These are phyloP conservation scores for Hiodon alosoides DNA, from an alignment of 2,113 vertebrate genomes.

Conservation along the genomic window DNA sequence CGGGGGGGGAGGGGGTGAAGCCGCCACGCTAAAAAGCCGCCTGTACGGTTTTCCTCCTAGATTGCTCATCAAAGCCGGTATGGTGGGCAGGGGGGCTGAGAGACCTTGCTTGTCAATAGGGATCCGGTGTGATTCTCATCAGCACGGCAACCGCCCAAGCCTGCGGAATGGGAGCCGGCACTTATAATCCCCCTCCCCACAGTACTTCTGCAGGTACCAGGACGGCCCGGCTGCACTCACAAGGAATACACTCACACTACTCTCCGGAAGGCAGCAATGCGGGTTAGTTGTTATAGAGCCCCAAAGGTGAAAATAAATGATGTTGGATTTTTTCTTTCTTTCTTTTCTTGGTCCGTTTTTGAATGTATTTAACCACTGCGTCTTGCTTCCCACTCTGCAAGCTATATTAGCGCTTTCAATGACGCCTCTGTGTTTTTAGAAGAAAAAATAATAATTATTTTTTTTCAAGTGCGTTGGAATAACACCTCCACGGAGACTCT, in stretches of 20 bases:
- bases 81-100: neutral
- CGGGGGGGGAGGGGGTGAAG: slow-evolving; percentile 56
- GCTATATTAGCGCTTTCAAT: neutral
- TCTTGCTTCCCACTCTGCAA: neutral
- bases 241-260: too few relatives aligned
- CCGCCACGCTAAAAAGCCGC: slow-evolving; percentile 47
- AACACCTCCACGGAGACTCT: neutral
- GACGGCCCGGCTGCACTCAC: too few relatives aligned
- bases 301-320: slow-evolving; percentile 15
- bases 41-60: slow-evolving; percentile 34
- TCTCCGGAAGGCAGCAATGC: too few relatives aligned
- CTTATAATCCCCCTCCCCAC: too few relatives aligned
- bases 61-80: neutral
- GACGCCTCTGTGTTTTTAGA: neutral
- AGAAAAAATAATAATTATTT: neutral
- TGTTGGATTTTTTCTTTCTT: neutral
- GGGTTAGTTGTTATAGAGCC: neutral
- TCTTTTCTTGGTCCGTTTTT: neutral
- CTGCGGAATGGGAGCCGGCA: too few relatives aligned
- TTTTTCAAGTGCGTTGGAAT: neutral
- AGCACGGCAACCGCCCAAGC: too few relatives aligned
- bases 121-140: neutral
- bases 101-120: neutral
- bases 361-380: neutral
- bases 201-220: too few relatives aligned